phyloP scores from a whole-genome alignment of 2,888 invertebrate genomes.

The Sesamia inferens region DNA sequence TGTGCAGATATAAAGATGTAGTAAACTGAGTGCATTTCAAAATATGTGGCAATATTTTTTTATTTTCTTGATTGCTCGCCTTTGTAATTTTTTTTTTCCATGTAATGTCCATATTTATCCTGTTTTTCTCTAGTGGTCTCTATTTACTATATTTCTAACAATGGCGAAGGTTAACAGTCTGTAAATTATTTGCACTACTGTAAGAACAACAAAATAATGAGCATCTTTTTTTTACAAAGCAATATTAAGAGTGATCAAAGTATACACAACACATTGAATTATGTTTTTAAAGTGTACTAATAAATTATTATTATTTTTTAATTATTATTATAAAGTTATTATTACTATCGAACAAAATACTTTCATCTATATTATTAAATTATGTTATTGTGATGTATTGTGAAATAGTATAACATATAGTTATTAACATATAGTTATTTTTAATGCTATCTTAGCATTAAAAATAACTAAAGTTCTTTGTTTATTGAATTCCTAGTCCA shows the following conservation, averaged over 20 bases:
- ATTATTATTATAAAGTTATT: no score
- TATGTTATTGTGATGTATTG: no score
- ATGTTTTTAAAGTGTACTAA: no score
- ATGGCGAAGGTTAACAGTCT: slow-evolving; percentile 36
- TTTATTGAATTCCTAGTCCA: no score
- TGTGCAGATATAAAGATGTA: slow-evolving; percentile 41
- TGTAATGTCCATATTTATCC: background rate
- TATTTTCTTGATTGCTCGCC: slow-evolving; percentile 18
- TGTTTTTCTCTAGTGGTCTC: slow-evolving; percentile 34
- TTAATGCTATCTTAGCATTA: no score
- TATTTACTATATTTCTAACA: slow-evolving; percentile 42
- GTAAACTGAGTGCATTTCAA: slow-evolving; percentile 30
- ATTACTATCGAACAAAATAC: no score
- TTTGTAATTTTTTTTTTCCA: slow-evolving; percentile 2
- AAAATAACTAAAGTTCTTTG: no score
- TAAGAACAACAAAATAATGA: slow-evolving; percentile 32
- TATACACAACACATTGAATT: slow-evolving; percentile 17
- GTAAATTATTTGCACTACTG: slow-evolving; percentile 42
- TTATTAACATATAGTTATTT: no score
- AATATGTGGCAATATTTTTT: slow-evolving; percentile 16
- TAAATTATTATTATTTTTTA: no score
- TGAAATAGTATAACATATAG: no score
- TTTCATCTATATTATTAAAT: no score
- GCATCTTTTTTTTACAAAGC: slow-evolving; percentile 56
- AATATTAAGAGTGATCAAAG: slow-evolving; percentile 25